Conservation (phyloP, 1,140 invertebrate species). For the Diabrotica virgifera region DNA sequence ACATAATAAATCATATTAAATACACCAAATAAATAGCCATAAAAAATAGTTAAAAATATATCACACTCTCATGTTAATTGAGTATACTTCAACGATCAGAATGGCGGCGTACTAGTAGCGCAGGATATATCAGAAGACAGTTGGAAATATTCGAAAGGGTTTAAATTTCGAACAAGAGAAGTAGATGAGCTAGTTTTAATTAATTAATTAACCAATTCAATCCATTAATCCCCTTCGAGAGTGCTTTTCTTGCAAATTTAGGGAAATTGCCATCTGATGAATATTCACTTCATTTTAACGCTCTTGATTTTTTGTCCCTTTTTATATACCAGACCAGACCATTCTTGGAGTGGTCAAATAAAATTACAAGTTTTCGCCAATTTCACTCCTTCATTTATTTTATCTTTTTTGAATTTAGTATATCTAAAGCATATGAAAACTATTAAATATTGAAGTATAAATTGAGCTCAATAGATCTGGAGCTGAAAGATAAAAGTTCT, state of each 20-base stretch:
- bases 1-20: too few species aligned
- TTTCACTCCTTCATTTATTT: too few species aligned
- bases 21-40: too few species aligned
- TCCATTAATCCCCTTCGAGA: slow-evolving; percentile 45
- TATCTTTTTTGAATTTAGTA: too few species aligned
- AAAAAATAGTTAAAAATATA: too few species aligned
- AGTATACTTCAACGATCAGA: slow-evolving; percentile 33
- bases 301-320: slow-evolving; percentile 13
- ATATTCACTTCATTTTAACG: slow-evolving; percentile 36
- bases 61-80: slow-evolving; percentile 38
- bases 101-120: background rate
- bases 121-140: slow-evolving; percentile 32
- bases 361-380: too few species aligned
- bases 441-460: too few species aligned
- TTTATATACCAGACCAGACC: too few species aligned
- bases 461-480: too few species aligned
- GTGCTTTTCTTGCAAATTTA: slow-evolving; percentile 41
- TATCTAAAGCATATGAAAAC: too few species aligned
- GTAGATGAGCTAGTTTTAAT: slow-evolving; percentile 46
- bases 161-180: slow-evolving; percentile 22
- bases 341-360: too few species aligned
- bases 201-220: slow-evolving; percentile 49
- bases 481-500: too few species aligned
- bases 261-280: slow-evolving; percentile 43
- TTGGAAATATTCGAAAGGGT: slow-evolving; percentile 24